Conservation (phyloP, 1,140 invertebrate genomes). For the Phthorimaea operculella region DNA sequence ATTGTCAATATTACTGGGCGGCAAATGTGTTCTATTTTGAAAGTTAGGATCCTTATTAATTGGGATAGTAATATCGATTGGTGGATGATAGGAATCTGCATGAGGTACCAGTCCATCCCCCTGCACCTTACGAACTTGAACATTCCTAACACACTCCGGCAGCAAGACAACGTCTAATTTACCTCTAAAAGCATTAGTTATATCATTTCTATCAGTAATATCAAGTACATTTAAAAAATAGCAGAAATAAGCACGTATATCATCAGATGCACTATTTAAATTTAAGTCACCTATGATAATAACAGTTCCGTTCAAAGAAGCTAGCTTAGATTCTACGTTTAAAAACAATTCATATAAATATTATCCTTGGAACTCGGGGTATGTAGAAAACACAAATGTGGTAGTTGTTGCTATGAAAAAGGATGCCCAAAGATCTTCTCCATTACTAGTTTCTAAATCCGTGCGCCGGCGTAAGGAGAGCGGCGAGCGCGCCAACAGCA, state of each 20-base stretch:
- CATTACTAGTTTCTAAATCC: constrained; percentile 5
- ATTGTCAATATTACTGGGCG: constrained; percentile 5
- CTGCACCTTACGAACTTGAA: neutral
- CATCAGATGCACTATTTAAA: constrained; percentile 6
- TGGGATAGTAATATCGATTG: neutral
- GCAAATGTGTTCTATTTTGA: neutral
- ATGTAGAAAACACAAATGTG: constrained; percentile 9
- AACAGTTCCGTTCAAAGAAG: neutral
- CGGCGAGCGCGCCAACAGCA: constrained; percentile 3
- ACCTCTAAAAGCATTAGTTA: neutral
- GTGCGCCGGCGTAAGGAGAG: neutral
- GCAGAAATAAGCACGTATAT: constrained; percentile 5
- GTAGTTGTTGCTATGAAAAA: neutral
- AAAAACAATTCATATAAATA: constrained; percentile 6
- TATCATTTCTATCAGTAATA: constrained; percentile 5
- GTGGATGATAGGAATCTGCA: constrained; percentile 7
- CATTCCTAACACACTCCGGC: neutral
- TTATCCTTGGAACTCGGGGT: constrained; percentile 4
- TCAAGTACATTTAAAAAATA: constrained; percentile 8
- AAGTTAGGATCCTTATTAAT: neutral
- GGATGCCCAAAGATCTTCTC: constrained; percentile 9
- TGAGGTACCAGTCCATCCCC: constrained; percentile 4
- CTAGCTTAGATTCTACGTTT: constrained; percentile 2
- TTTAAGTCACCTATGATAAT: constrained; percentile 9
- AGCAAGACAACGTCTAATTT: constrained; percentile 7